Evolutionary conservation across 2,797 vertebrate genomes (phyloP).

Genomic region (Podargus strigoides): DNA sequence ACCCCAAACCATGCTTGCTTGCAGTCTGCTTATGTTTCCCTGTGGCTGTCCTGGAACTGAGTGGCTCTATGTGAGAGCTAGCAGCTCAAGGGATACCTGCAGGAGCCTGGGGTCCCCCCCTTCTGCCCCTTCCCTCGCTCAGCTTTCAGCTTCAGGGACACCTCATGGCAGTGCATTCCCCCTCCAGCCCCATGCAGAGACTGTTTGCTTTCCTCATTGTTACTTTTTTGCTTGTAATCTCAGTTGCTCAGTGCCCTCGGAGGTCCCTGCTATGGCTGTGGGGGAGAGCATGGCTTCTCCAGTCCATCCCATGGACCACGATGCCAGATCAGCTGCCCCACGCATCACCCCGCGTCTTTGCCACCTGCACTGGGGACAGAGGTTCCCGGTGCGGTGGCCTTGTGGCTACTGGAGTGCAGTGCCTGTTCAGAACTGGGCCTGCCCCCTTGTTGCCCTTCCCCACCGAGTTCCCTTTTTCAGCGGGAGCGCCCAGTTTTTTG

Average conservation of each 20-base stretch:
- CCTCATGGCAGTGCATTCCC: not conserved
- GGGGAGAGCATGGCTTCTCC: not conserved
- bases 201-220: accelerated
- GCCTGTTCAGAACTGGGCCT: not conserved
- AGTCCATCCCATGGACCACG: accelerated
- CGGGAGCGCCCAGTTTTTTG: not conserved
- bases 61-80: not conserved
- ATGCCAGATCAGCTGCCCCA: accelerated
- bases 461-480: not conserved
- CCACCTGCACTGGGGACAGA: accelerated
- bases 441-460: too few species aligned
- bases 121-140: not conserved
- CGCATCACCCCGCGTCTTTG: not conserved
- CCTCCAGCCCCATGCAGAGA: not conserved
- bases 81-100: not conserved
- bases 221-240: not conserved
- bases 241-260: accelerated
- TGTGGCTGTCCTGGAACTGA: accelerated
- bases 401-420: accelerated
- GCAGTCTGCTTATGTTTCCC: not conserved
- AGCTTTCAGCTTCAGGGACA: not conserved
- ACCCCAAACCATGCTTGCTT: not conserved
- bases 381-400: not conserved
- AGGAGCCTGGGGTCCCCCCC: not conserved
- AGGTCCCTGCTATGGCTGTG: accelerated